These are phyloP conservation scores for Phaedon cochleariae DNA, from an alignment of 2,888 invertebrate species.

Conservation along the genomic window DNA sequence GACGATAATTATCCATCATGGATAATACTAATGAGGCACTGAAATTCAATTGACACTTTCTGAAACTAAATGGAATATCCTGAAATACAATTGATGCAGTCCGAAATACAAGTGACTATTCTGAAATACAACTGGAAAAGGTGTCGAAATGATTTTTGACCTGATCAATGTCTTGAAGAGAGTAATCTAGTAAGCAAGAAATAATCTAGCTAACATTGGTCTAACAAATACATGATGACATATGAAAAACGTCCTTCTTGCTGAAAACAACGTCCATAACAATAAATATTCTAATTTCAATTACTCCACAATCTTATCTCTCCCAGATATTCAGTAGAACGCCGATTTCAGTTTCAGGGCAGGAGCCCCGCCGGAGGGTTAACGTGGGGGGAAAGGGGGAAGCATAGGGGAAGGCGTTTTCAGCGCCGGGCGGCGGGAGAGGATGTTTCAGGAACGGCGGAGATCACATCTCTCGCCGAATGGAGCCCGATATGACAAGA, in stretches of 20 bases:
- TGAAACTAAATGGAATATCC: too few relatives aligned
- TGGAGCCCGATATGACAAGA: slow-evolving; percentile 64
- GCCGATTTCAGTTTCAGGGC: slow-evolving; percentile 36
- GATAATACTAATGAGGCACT: too few relatives aligned
- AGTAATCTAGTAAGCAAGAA: too few relatives aligned
- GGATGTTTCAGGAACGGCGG: slow-evolving; percentile 53
- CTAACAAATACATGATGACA: not conserved
- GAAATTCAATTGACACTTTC: too few relatives aligned
- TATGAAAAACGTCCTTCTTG: not conserved
- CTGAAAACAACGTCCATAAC: slow-evolving; percentile 5
- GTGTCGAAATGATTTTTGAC: too few relatives aligned
- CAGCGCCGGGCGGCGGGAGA: slow-evolving; percentile 29
- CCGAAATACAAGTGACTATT: too few relatives aligned
- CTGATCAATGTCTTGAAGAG: too few relatives aligned
- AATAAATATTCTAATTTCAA: slow-evolving; percentile 47
- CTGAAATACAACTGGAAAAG: too few relatives aligned
- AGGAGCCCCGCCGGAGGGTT: slow-evolving; percentile 30
- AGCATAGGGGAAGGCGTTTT: slow-evolving; percentile 45
- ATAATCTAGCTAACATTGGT: too few relatives aligned
- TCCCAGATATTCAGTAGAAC: slow-evolving; percentile 45
- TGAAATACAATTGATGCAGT: too few relatives aligned
- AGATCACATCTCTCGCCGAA: slow-evolving; percentile 57
- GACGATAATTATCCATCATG: too few relatives aligned
- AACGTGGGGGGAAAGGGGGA: slow-evolving; percentile 38
- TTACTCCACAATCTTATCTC: slow-evolving; percentile 46